phyloP scores from a whole-genome alignment of 2,113 vertebrate species.

The Paraplagusia blochii region DNA sequence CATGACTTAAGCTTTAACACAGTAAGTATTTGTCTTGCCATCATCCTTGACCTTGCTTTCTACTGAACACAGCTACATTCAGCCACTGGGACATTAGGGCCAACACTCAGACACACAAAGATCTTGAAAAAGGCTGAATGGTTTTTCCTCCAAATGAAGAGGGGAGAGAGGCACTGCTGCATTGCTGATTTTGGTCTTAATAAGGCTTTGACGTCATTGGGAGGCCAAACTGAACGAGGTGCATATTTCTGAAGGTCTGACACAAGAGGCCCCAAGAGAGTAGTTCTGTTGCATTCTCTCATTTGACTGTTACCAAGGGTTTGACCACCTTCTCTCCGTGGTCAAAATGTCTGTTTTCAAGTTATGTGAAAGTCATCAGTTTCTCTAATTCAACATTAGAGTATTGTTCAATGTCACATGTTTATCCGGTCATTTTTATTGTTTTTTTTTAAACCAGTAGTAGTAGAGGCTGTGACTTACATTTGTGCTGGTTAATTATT shows the following conservation, averaged over 20 bases:
- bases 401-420: no score
- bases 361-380: no score
- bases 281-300: constrained; percentile 6
- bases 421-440: background rate
- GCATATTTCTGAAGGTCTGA: constrained; percentile 37
- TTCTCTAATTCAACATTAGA: no score
- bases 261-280: constrained; percentile 15
- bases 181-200: constrained; percentile 38
- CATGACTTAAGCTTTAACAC: constrained; percentile 21
- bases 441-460: no score
- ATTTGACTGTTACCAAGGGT: constrained; percentile 7
- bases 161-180: constrained; percentile 23
- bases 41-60: constrained; percentile 27
- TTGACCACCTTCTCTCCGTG: background rate
- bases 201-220: constrained; percentile 55
- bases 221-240: constrained; percentile 31
- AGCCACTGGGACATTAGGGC: background rate
- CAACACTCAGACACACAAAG: constrained; percentile 2
- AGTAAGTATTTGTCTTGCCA: constrained; percentile 35
- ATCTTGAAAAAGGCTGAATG: constrained; percentile 31
- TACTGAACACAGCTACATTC: background rate
- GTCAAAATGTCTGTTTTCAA: constrained; percentile 7
- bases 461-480: background rate
- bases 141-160: constrained; percentile 34
- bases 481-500: background rate